Evolutionary conservation across 2,888 invertebrate genomes (phyloP), one percentile per base, ranked within the genome.

Genomic region (Aromia moschata): DNA sequence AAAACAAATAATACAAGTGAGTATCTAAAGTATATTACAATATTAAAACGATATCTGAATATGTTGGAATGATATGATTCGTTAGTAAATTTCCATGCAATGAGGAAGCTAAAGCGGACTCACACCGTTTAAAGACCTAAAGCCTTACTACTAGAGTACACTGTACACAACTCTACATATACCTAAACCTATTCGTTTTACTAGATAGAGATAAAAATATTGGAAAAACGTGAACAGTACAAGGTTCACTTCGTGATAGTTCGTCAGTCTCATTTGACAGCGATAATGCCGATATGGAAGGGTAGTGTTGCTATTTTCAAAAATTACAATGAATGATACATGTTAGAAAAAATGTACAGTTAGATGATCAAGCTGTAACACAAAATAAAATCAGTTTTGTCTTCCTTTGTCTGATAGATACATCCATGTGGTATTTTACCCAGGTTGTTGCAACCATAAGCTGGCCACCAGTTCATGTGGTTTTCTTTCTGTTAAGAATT

Each of bases 291-390:
- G 55, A 47, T 40, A 60, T 64, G 62, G 33, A 65, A 57, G 44
- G 55, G 15, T 53, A 69, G 75, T 79, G 77, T 78, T 79, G 79
- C 79, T 75, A 76, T 78, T 77, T 79, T 73, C 66, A 74, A 68
- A 68, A 71, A 69, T 70, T 72, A 73, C 71, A 58, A 67, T 67
- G 66, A 56, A 55, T 47, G 56, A 64, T 63, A 60, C 53, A 62
- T 63, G 71, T 73, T 73, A 77, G 74, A 70, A 70, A 74, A 63
- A 74, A 74, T 77, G 45, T 76, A 77, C 77, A 77, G 77, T 78
- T 77, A 78, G 66, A 77, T 75, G 71, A 65, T 51, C 36, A 69
- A 70, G 73, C 76, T 76, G 76, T 62, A 76, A 77, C 67, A 73
- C 56, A 70, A 66, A 71, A 68, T 59, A 45, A 47, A 33, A 46